Evolutionary conservation across 2,113 vertebrate genomes (phyloP).

Genomic region (Cottus gobio): DNA sequence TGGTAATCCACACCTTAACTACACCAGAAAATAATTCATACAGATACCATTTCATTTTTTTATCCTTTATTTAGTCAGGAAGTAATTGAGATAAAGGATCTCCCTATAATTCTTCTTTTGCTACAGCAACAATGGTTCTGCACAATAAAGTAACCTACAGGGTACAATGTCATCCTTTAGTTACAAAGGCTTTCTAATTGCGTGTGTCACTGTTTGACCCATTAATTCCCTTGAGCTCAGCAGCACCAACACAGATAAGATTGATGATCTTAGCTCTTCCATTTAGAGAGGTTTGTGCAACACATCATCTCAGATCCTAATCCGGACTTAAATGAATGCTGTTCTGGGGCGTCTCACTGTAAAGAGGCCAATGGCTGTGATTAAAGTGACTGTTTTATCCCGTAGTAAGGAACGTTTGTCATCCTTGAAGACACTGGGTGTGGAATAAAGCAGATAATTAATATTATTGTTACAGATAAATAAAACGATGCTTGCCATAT

Average conservation of each 20-base stretch:
- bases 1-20: not conserved
- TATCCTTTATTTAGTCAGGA: not conserved
- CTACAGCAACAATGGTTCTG: not conserved
- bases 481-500: not conserved
- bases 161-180: conserved; percentile 32
- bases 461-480: not conserved
- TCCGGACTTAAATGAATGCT: conserved; percentile 37
- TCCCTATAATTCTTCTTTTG: not conserved
- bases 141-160: conserved; percentile 18
- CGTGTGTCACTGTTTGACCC: conserved; percentile 50
- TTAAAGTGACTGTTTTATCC: conserved; percentile 34
- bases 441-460: not conserved
- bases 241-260: conserved; percentile 65
- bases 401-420: not conserved
- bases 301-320: conserved; percentile 40
- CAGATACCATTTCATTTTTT: not conserved
- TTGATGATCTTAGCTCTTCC: conserved; percentile 43
- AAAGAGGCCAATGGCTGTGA: conserved; percentile 10
- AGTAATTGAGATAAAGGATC: not conserved
- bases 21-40: not conserved
- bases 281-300: conserved; percentile 58
- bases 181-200: conserved; percentile 37
- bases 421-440: not conserved
- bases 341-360: conserved; percentile 4
- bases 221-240: conserved; percentile 55